Evolutionary conservation across 2,113 vertebrate genomes (phyloP).

Genomic region (Malurus melanocephalus): DNA sequence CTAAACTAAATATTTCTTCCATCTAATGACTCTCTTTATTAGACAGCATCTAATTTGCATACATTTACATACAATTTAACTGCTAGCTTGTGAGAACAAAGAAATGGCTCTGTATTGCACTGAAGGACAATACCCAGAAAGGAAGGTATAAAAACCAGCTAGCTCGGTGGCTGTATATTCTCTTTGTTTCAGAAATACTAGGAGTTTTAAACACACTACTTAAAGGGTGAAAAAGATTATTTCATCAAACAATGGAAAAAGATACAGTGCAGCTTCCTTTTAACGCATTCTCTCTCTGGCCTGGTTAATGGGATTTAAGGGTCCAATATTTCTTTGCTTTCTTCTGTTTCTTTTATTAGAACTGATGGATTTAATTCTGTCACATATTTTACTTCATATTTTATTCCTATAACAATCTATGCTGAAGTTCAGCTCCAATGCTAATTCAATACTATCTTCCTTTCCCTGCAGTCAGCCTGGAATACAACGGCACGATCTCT

Average conservation of each 20-base stretch:
- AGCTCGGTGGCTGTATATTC: constrained; percentile 73
- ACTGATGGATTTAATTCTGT: constrained; percentile 69
- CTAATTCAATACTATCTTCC: constrained; percentile 58
- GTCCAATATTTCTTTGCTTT: constrained; percentile 67
- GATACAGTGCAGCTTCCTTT: constrained; percentile 70
- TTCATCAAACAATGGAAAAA: constrained; percentile 76
- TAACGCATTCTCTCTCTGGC: constrained; percentile 64
- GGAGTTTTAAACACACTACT: constrained; percentile 69
- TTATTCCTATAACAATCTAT: constrained; percentile 66
- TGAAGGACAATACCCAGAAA: constrained; percentile 80
- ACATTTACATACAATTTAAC: constrained; percentile 88
- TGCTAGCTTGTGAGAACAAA: constrained; percentile 85
- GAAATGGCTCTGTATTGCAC: constrained; percentile 80
- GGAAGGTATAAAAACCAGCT: constrained; percentile 78
- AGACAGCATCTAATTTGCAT: constrained; percentile 86
- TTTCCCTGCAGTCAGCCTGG: constrained; percentile 28
- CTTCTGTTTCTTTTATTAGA: constrained; percentile 70
- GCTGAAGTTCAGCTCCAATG: constrained; percentile 58
- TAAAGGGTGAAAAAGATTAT: constrained; percentile 78
- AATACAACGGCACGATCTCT: constrained; percentile 38
- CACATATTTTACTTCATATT: constrained; percentile 66
- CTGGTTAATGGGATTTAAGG: constrained; percentile 71
- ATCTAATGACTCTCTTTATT: constrained; percentile 87
- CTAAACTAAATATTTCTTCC: constrained; percentile 86
- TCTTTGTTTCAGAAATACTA: constrained; percentile 80